phyloP scores from a whole-genome alignment of 2,113 vertebrate species.

The Paratilapia polleni region DNA sequence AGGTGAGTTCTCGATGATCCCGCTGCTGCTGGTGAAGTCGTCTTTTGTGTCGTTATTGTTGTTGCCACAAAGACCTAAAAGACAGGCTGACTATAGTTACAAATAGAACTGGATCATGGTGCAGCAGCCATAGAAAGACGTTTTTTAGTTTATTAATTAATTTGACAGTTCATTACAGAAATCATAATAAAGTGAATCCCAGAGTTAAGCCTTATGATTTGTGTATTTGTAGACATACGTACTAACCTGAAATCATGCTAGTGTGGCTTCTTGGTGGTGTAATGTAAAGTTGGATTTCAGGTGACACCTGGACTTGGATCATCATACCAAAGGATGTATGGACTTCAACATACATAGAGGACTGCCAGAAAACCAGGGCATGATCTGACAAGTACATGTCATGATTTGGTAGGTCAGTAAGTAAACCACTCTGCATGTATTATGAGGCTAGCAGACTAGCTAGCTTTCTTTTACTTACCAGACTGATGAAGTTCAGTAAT shows the following conservation, averaged over 20 bases:
- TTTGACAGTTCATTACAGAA: background rate
- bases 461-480: slow-evolving; percentile 55
- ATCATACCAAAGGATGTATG: slow-evolving; percentile 73
- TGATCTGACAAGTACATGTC: slow-evolving; percentile 69
- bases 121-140: too few relatives aligned
- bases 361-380: slow-evolving; percentile 77
- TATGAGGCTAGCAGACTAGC: fast-evolving
- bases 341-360: slow-evolving; percentile 78
- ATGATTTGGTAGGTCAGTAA: fast-evolving
- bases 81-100: background rate
- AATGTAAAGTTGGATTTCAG: slow-evolving; percentile 79
- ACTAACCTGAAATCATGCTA: slow-evolving; percentile 50
- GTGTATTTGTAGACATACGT: background rate
- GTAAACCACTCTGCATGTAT: background rate
- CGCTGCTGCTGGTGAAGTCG: slow-evolving; percentile 74
- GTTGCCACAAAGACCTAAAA: slow-evolving; percentile 81
- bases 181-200: background rate
- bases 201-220: background rate
- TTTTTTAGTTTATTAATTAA: background rate
- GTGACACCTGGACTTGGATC: slow-evolving; percentile 76
- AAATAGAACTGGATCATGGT: background rate
- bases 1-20: slow-evolving; percentile 73
- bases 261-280: slow-evolving; percentile 41
- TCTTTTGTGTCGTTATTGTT: slow-evolving; percentile 75
- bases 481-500: slow-evolving; percentile 71